Conservation (phyloP, 2,113 vertebrate genomes). For the Illadopsis cleaveri region DNA sequence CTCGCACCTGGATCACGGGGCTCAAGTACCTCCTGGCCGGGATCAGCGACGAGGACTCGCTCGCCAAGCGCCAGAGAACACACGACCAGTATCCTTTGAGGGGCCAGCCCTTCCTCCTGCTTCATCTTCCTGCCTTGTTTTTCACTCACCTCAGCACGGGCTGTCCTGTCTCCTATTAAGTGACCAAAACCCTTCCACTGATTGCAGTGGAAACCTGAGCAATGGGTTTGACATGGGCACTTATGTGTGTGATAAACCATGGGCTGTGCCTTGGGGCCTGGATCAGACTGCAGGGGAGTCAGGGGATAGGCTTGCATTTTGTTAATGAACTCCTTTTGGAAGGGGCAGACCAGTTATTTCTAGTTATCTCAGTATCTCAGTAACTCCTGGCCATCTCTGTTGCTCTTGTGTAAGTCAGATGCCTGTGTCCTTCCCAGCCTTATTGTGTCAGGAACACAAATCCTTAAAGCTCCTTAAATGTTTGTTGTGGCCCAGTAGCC, state of each 20-base stretch:
- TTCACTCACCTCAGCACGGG: neutral
- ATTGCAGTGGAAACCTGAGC: neutral
- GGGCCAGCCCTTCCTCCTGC: neutral
- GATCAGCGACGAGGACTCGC: conserved; percentile 95
- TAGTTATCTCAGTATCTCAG: neutral
- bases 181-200: neutral
- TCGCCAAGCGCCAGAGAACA: conserved; percentile 91
- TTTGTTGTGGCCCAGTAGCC: neutral
- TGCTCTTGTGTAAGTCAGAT: neutral
- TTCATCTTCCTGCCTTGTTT: neutral
- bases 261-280: neutral
- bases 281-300: neutral
- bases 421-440: neutral
- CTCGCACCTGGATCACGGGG: conserved; percentile 95
- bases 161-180: neutral
- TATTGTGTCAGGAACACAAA: neutral
- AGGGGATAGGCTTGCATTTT: neutral
- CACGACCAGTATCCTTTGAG: conserved; percentile 95
- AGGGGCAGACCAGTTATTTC: neutral
- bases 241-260: neutral
- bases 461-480: neutral
- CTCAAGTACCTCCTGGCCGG: conserved; percentile 96
- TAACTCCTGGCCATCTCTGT: neutral
- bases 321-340: neutral
- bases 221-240: neutral